phyloP scores from a whole-genome alignment of 2,888 invertebrate species.

The Lepidocyrtinus sp. region DNA sequence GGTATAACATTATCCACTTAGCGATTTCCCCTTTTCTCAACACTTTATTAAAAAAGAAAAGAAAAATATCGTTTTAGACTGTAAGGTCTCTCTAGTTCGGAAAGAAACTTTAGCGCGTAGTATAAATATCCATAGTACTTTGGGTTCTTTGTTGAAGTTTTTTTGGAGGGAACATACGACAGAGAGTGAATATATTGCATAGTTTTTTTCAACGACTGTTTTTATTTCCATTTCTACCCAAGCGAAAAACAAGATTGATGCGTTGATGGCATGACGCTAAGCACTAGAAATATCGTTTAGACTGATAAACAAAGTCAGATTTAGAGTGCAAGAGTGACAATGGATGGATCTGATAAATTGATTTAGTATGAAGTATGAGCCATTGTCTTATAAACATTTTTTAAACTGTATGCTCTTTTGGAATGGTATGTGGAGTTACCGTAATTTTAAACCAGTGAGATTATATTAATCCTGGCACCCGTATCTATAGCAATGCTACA shows the following conservation, averaged over 20 bases:
- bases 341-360: no score
- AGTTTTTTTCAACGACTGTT: no score
- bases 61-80: background rate
- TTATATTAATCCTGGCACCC: constrained; percentile 1
- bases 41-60: constrained; percentile 9
- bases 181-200: background rate
- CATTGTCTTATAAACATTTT: background rate
- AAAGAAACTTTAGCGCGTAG: background rate
- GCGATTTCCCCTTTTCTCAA: constrained; percentile 33
- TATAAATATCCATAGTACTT: constrained; percentile 12
- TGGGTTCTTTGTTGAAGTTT: constrained; percentile 3
- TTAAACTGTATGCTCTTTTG: background rate
- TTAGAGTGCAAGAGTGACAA: background rate
- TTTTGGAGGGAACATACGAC: background rate
- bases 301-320: constrained; percentile 8
- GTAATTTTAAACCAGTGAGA: background rate
- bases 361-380: no score
- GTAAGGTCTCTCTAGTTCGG: background rate
- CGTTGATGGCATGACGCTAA: constrained; percentile 44
- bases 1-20: constrained; percentile 35
- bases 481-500: background rate
- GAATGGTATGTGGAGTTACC: constrained; percentile 8
- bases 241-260: constrained; percentile 32
- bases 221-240: background rate
- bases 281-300: background rate